Conservation (phyloP, 2,113 vertebrate genomes). For the Nibea coibor region DNA sequence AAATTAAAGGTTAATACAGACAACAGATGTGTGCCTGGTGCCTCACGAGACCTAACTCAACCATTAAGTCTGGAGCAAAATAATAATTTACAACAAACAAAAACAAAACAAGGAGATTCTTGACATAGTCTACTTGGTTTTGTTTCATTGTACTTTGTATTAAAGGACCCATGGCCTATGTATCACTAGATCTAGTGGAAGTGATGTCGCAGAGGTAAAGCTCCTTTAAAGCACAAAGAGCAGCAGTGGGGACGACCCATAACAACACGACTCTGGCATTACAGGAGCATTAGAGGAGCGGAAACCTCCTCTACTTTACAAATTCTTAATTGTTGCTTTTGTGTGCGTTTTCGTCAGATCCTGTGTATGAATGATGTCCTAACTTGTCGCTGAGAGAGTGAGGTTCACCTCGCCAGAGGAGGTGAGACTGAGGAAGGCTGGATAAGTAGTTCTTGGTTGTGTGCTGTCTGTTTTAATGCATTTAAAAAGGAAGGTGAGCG, state of each 20-base stretch:
- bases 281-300: conserved; percentile 46
- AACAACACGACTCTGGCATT: conserved; percentile 32
- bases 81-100: conserved; percentile 82
- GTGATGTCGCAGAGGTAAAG: conserved; percentile 52
- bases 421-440: conserved; percentile 50
- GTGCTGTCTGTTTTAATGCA: conserved; percentile 30
- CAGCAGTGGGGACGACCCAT: conserved; percentile 54
- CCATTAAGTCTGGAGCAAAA: conserved; percentile 70
- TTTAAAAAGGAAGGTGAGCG: conserved; percentile 21
- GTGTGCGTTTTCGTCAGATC: conserved; percentile 21
- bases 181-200: conserved; percentile 67
- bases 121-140: conserved; percentile 65
- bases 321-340: conserved; percentile 59
- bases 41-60: conserved; percentile 62
- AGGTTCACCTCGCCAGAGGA: conserved; percentile 18
- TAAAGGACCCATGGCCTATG: conserved; percentile 60
- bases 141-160: conserved; percentile 64
- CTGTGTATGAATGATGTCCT: conserved; percentile 20
- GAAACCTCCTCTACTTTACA: conserved; percentile 39
- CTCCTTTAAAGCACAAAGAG: conserved; percentile 58
- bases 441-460: conserved; percentile 42
- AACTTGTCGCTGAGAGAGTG: conserved; percentile 32
- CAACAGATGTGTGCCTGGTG: conserved; percentile 64
- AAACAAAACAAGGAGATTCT: conserved; percentile 52
- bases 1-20: conserved; percentile 74